Percentiles rank a stretch among this genome's conserved stretches.
phyloP scores from a whole-genome alignment of 2,888 invertebrate genomes.

The Rhorus exstirpatorius region DNA sequence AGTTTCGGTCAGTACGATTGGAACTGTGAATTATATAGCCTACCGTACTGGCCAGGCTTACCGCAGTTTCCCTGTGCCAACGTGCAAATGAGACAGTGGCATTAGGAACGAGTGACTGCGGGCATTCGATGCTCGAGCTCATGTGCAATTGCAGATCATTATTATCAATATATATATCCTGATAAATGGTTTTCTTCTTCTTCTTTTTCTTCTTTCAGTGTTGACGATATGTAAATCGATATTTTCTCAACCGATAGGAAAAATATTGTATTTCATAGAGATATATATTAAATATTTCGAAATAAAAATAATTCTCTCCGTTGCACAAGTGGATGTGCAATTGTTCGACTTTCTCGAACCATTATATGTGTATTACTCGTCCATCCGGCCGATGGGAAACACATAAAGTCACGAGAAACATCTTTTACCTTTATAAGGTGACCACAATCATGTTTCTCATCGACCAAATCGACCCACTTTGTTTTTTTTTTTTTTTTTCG shows the following conservation, averaged over 20 bases:
- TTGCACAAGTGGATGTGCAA: neutral
- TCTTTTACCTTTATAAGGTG: conserved; percentile 53
- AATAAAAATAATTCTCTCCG: neutral
- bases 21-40: too few relatives aligned
- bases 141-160: conserved; percentile 35
- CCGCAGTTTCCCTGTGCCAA: too few relatives aligned
- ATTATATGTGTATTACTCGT: conserved; percentile 10
- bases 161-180: too few relatives aligned
- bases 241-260: too few relatives aligned
- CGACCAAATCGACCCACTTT: conserved; percentile 59
- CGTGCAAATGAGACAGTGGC: conserved; percentile 13
- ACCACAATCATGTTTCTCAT: conserved; percentile 47
- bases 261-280: too few relatives aligned
- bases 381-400: conserved; percentile 40
- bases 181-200: too few relatives aligned
- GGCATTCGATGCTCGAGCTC: conserved; percentile 40
- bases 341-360: conserved; percentile 33
- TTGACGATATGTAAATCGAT: too few relatives aligned
- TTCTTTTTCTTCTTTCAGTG: too few relatives aligned
- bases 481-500: conserved; percentile 44
- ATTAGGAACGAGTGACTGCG: conserved; percentile 48
- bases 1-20: too few relatives aligned
- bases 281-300: too few relatives aligned
- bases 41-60: too few relatives aligned
- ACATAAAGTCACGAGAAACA: conserved; percentile 20